Base-by-base conservation (phyloP, 1,140 invertebrate species). In the Eurosta solidaginis region DNA sequence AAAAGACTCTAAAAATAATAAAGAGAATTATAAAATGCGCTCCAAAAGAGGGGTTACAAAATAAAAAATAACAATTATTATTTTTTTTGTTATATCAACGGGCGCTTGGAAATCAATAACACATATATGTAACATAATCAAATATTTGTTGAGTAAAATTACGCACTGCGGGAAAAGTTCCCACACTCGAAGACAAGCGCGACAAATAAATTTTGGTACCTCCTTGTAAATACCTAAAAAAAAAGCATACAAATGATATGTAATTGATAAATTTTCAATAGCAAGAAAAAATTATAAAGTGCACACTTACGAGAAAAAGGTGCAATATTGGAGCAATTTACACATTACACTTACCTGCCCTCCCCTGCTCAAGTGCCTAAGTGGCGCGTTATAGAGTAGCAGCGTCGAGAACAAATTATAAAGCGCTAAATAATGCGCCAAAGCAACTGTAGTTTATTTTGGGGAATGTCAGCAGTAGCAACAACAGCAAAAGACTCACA, bases 261-360 rank as follows among this genome's bases (percentile, higher is more conserved):
- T 40, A 22, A 68, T 68, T 68, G 59, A 40, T 68, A 68, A 68
- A 68, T 68, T 20, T 68, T 10, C 59, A 68, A 68, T 20, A 68
- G 59, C 33, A 25, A 33, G 33, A 9, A 68, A 36, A 68, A 25
- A 63, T 33, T n/a, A 33, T 14, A 17, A 20, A 29, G 7, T n/a
- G 40, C 33, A 40, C 33, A 68, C 59, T 9, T 40, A 9, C 40
- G 6, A n/a, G n/a, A n/a, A n/a, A 68, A 68, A 68, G 59, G 59
- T 68, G 59, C 33, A 36, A 68, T 68, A 68, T 68, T 68, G 59
- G 59, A 68, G 59, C 33, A 40, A 68, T 68, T n/a, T 68, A 20
- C 7, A 0, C 59, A 10, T 5, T 3, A 47, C 45, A 9, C 45
- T 47, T 14, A n/a, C 45, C n/a, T n/a, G 14, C 45, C n/a, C 45